A percentile compares a stretch with the other conserved stretches of the same genome.
Evolutionary conservation across 2,113 vertebrate genomes (phyloP).

Genomic region (Tringa solitaria): DNA sequence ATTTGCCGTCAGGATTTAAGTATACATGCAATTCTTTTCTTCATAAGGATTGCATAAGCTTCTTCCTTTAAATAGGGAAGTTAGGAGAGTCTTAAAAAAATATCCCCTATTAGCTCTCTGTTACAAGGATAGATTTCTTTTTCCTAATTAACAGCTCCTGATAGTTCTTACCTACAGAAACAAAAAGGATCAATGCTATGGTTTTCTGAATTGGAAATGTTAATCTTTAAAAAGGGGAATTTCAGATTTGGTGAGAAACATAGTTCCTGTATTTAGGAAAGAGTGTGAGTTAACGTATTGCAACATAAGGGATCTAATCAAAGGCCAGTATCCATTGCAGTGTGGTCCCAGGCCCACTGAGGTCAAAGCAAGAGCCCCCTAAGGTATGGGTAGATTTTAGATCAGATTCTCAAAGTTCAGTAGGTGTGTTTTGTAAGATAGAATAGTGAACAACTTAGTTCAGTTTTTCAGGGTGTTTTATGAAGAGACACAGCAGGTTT

Average conservation of each 20-base stretch:
- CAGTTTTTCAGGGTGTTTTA: neutral
- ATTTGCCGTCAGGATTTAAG: neutral
- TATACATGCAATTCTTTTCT: neutral
- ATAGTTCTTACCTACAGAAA: neutral
- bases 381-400: neutral
- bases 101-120: neutral
- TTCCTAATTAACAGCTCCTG: neutral
- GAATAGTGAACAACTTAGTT: neutral
- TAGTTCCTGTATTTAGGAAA: neutral
- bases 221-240: neutral
- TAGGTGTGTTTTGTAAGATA: neutral
- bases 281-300: neutral
- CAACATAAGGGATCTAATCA: neutral
- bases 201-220: neutral
- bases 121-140: neutral
- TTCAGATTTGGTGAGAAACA: neutral
- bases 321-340: neutral
- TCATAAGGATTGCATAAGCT: neutral
- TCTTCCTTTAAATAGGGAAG: neutral
- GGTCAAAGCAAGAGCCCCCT: neutral
- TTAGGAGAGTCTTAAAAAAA: neutral
- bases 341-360: neutral
- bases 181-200: neutral
- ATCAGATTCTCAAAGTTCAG: neutral
- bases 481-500: neutral